These are phyloP conservation scores for Lordiphosa collinella DNA, from an alignment of 1,140 invertebrate species.

Conservation along the genomic window DNA sequence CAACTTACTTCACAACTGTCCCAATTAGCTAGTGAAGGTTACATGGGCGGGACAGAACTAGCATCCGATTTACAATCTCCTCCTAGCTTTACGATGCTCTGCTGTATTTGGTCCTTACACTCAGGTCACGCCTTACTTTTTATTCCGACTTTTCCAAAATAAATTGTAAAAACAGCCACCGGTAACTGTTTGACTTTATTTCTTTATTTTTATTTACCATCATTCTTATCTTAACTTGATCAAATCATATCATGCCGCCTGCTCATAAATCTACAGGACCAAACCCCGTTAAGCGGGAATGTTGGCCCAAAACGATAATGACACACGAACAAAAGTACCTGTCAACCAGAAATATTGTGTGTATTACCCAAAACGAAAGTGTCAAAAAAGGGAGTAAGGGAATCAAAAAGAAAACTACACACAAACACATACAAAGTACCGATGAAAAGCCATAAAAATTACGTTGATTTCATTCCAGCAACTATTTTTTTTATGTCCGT, in stretches of 20 bases:
- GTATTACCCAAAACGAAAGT: constrained; percentile 45
- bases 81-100: too few species aligned
- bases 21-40: too few species aligned
- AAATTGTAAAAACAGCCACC: too few species aligned
- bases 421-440: constrained; percentile 39
- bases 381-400: constrained; percentile 53
- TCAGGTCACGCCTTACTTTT: too few species aligned
- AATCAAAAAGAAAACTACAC: constrained; percentile 5
- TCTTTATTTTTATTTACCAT: neutral
- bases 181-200: neutral
- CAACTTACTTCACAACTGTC: too few species aligned
- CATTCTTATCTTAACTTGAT: constrained; percentile 22
- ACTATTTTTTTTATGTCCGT: constrained; percentile 49
- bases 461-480: constrained; percentile 71
- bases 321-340: constrained; percentile 65
- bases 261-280: constrained; percentile 44
- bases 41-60: too few species aligned
- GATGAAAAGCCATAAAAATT: constrained; percentile 68
- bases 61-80: too few species aligned
- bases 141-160: too few species aligned
- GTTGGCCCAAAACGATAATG: constrained; percentile 51
- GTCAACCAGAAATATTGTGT: constrained; percentile 38
- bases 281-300: constrained; percentile 13
- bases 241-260: constrained; percentile 30
- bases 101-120: too few species aligned